Base-by-base conservation (phyloP, 1,140 invertebrate species). In the Drosophila kikkawai region DNA sequence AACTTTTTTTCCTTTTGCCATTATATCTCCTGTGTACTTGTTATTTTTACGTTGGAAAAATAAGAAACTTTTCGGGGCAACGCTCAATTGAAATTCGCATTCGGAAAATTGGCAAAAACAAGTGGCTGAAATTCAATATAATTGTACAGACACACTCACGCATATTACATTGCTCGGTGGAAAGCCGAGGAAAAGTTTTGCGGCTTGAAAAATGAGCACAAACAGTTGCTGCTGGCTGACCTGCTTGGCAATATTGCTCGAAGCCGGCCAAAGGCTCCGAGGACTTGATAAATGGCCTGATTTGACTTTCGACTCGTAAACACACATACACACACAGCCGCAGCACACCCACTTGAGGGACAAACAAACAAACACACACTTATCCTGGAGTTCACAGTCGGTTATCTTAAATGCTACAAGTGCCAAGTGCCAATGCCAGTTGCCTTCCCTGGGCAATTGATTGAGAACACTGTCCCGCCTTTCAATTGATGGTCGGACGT, bases 31-130 rank as follows among this genome's bases (percentile, higher is more conserved):
- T 57, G 11, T 34, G 34, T 48, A 8, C 29, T 64, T 58, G 34
- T 50, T 61, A 63, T 65, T 74, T 48, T 19, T 39, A 4, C 56
- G 50, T 26, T 39, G 19, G 13, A 50, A 57, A 37, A 22, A 39
- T 55, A 55, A 29, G 37, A 75, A 87, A 82, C 76, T 83, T 66
- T 66, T 82, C 37, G 63, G 58, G 51, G 50, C 55, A 47, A 64
- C 32, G 79, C 58, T 82, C 79, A 87, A 87, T 87, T 79, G 75
- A 82, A 79, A 60, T 68, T 75, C 78, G 79, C 68, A 86, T 84
- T 84, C 65, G 67, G 29, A 86, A 75, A 69, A 81, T 87, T 87
- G 79, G 75, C 45, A 76, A 79, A 71, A 79, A 79, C 64, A 71
- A 79, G 41, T 61, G 45, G 45, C 32, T 42, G 58, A 68, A 81